Conservation (phyloP, 2,113 vertebrate genomes). For the Pseudorasbora parva region DNA sequence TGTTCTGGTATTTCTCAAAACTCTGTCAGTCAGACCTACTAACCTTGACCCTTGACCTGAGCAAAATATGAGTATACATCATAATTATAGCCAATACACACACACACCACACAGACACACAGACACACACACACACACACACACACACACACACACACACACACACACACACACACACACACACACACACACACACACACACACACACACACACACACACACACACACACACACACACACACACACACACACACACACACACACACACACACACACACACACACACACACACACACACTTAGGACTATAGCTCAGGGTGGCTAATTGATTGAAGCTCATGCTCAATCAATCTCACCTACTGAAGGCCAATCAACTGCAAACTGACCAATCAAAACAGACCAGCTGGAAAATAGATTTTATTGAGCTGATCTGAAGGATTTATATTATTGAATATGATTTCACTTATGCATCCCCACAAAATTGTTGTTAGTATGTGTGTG, state of each 20-base stretch:
- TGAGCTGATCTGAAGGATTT: not conserved
- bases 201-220: not conserved
- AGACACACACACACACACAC: not conserved
- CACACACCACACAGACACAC: too few relatives aligned
- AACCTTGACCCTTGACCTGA: constrained; percentile 66
- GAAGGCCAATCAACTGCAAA: not conserved
- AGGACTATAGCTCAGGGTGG: not conserved
- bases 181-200: not conserved
- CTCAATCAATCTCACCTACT: not conserved
- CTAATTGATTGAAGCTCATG: not conserved
- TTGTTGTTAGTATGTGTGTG: constrained; percentile 1
- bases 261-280: constrained; percentile 6
- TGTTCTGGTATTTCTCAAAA: constrained; percentile 72
- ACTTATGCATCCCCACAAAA: not conserved
- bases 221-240: not conserved
- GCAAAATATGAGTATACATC: constrained; percentile 69
- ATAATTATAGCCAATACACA: constrained; percentile 72
- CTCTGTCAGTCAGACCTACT: constrained; percentile 68
- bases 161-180: not conserved
- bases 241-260: constrained; percentile 4
- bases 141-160: constrained; percentile 1
- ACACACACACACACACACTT: not conserved
- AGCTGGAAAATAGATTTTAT: not conserved
- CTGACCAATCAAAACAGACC: constrained; percentile 11
- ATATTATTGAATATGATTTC: not conserved